Conservation (phyloP, 2,888 invertebrate genomes). For the Eumerus sabulonum region DNA sequence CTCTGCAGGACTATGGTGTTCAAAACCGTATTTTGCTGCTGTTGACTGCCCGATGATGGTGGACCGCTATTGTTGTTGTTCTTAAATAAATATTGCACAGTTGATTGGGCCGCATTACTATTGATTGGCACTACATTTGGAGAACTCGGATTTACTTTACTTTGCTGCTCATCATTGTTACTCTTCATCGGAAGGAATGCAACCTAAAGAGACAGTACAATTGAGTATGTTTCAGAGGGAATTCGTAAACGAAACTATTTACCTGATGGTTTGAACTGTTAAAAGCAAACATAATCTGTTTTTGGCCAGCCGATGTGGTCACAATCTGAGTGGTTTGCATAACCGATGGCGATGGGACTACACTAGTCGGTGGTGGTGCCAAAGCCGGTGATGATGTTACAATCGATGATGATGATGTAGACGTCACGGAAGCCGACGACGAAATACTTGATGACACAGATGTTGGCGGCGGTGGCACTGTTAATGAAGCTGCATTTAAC, state of each 20-base stretch:
- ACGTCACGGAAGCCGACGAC: constrained; percentile 38
- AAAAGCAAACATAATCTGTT: constrained; percentile 75
- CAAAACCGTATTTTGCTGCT: constrained; percentile 36
- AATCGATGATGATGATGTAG: constrained; percentile 38
- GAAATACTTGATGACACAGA: constrained; percentile 30
- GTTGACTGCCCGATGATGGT: constrained; percentile 29
- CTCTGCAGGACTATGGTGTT: constrained; percentile 68
- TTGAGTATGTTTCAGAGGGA: no score
- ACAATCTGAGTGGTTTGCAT: constrained; percentile 65
- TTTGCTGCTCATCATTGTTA: constrained; percentile 70
- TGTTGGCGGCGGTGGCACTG: constrained; percentile 44
- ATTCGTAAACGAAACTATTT: no score
- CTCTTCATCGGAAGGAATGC: constrained; percentile 69
- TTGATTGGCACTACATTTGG: constrained; percentile 62
- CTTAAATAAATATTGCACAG: constrained; percentile 76
- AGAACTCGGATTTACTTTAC: constrained; percentile 56
- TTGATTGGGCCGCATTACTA: constrained; percentile 66
- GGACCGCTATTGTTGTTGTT: constrained; percentile 73
- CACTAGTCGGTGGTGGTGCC: constrained; percentile 70
- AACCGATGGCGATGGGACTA: constrained; percentile 60
- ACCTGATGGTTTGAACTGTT: constrained; percentile 76
- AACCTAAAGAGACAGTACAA: constrained; percentile 53
- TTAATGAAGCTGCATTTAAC: constrained; percentile 62
- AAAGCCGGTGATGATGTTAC: constrained; percentile 70
- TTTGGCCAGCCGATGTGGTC: constrained; percentile 71